These are phyloP conservation scores for Pollenia labialis DNA, from an alignment of 2,888 invertebrate species.

Conservation along the genomic window DNA sequence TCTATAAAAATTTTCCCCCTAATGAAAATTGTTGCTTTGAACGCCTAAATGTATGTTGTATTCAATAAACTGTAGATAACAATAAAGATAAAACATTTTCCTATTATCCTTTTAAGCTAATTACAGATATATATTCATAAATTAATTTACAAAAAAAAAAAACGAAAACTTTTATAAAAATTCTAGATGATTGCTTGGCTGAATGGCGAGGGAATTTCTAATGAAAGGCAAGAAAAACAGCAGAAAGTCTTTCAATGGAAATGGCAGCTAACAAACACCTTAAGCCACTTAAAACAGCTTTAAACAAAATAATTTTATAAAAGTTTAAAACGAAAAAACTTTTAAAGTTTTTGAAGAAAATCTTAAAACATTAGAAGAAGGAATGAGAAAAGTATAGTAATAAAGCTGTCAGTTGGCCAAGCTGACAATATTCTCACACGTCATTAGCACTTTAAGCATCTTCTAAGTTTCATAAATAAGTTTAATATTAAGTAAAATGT, in stretches of 20 bases:
- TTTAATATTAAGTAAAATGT: too few relatives aligned
- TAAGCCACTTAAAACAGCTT: slow-evolving; percentile 48
- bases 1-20: too few relatives aligned
- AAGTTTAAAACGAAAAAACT: slow-evolving; percentile 29
- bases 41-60: neutral
- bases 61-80: slow-evolving; percentile 1
- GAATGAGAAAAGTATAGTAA: neutral
- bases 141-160: slow-evolving; percentile 38
- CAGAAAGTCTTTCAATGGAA: slow-evolving; percentile 15
- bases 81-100: neutral
- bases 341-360: slow-evolving; percentile 9
- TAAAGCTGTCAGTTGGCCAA: slow-evolving; percentile 4
- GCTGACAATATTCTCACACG: slow-evolving; percentile 40
- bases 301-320: slow-evolving; percentile 35
- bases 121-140: slow-evolving; percentile 41
- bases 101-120: slow-evolving; percentile 14
- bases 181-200: neutral
- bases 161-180: neutral
- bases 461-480: neutral
- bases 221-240: neutral
- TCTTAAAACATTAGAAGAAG: slow-evolving; percentile 1
- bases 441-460: slow-evolving; percentile 26
- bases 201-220: slow-evolving; percentile 15
- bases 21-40: neutral
- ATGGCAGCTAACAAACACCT: slow-evolving; percentile 47